Evolutionary conservation across 2,888 invertebrate genomes (phyloP), one percentile per base, ranked within the genome.

Genomic region (Clunio marinus): DNA sequence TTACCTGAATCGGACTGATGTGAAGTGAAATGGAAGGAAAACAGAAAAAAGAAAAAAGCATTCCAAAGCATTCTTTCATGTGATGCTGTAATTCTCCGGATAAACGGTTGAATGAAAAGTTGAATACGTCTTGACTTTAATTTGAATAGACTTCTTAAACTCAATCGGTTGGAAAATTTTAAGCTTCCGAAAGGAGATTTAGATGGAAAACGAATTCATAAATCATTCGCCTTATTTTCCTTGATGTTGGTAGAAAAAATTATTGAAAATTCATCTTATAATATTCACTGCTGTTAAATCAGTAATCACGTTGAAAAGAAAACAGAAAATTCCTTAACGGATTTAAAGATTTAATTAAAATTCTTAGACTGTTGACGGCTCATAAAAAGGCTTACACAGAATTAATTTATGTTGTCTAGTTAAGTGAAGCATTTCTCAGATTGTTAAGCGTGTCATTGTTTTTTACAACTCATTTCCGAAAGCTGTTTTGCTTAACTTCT

Each of bases 61-160:
- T 41, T 15, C 10, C 10, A 41, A 5, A 10, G 10, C 2, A 41
- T 41, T 10, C 15, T 32, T 10, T 5, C 32, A 10, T n/a, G 41
- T n/a, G 41, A 41, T 41, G 41, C 10, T 41, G 41, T n/a, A 41
- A 41, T 41, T 41, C 41, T 41, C 41, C 41, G 41, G 41, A 41
- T n/a, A 41, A n/a, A 41, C n/a, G 41, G n/a, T 41, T 15, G 15
- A 41, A 15, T 10, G 15, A 5, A 5, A 8, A 5, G 10, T 10
- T 15, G 2, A 15, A 15, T 41, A 41, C 15, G 4, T 41, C 41
- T 41, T 41, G 10, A 41, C n/a, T 41, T 41, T 41, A 41, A 41
- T 41, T 41, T 15, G n/a, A 15, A 41, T 2, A 41, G 41, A n/a
- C n/a, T n/a, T 41, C 15, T 10, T 41, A 55, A 55, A 55, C 22